Percentiles rank a stretch among this genome's conserved stretches.
These are phyloP conservation scores for Erebia aethiops DNA, from an alignment of 2,888 invertebrate species.

Conservation along the genomic window DNA sequence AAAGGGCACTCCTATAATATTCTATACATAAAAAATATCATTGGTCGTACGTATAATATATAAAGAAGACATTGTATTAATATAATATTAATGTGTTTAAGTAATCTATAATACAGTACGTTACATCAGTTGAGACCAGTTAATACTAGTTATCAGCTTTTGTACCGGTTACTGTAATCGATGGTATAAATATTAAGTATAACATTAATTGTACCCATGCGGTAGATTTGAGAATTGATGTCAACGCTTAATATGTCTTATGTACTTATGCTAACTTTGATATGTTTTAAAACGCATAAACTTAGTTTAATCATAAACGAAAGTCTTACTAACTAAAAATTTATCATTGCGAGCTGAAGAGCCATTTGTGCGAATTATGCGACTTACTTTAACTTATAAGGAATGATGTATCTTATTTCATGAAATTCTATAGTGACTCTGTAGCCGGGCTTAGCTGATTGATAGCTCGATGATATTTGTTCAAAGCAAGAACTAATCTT, in stretches of 20 bases:
- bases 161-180: constrained; percentile 44
- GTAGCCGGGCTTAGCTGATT: too few relatives aligned
- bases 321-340: not conserved
- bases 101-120: not conserved
- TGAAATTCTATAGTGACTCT: too few relatives aligned
- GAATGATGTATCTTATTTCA: too few relatives aligned
- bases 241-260: constrained; percentile 7
- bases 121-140: not conserved
- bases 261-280: not conserved
- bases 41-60: too few relatives aligned
- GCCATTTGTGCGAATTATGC: not conserved
- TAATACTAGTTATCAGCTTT: not conserved
- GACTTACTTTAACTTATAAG: too few relatives aligned
- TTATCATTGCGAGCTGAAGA: not conserved
- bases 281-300: not conserved
- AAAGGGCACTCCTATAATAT: constrained; percentile 9
- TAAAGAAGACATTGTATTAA: constrained; percentile 56
- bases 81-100: constrained; percentile 11
- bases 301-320: not conserved
- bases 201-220: constrained; percentile 48
- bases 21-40: too few relatives aligned
- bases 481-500: too few relatives aligned
- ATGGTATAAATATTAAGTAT: constrained; percentile 55
- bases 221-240: constrained; percentile 18
- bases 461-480: too few relatives aligned